Evolutionary conservation across 30 jellyfish, hydroid and myxozoan genomes (phyloP), one percentile per base, ranked within the genome.

Genomic region (Aurelia coerulea): DNA sequence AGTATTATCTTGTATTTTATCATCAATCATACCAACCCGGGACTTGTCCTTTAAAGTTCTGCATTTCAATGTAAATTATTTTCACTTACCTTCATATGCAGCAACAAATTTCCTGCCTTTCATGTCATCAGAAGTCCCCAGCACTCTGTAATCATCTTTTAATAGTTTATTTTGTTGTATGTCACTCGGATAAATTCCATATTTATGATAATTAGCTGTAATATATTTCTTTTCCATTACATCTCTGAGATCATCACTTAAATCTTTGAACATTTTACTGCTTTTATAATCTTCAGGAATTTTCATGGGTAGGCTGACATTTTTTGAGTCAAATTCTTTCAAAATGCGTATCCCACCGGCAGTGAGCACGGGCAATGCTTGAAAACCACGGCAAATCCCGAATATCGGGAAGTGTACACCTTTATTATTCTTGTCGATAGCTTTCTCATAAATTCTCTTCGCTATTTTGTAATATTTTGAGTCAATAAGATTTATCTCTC

Each of bases 331-430:
- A 64, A 51, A 46, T 10, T 15, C 68, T 90, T 74, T 68, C 68
- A 81, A 59, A 2, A 90, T 65, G 31, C 50, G 42, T n/a, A 74
- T 56, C 29, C 35, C 12, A 0, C 88, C 94, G 2, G 63, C 87
- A 2, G 82, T 79, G 17, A 90, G 49, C 16, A 81, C 88, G 11
- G 97, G 94, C 90, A 90, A 10, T 9, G 97, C 97, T 68, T 89
- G 97, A 34, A 81, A 80, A 13, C 97, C 97, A 17, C 97, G 92
- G 35, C 97, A 89, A 13, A 89, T 76, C 2, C 97, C 97, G 29
- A 89, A 89, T 7, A 89, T 53, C 5, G 97, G 97, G 46, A 80
- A 89, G 52, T 65, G 73, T 7, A 56, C 68, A 2, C 91, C 93
- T 11, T 82, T 59, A 5, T 89, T 46, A 68, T 89, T 89, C 50